phyloP scores from a whole-genome alignment of 2,888 invertebrate species.

The Acleris emargana region DNA sequence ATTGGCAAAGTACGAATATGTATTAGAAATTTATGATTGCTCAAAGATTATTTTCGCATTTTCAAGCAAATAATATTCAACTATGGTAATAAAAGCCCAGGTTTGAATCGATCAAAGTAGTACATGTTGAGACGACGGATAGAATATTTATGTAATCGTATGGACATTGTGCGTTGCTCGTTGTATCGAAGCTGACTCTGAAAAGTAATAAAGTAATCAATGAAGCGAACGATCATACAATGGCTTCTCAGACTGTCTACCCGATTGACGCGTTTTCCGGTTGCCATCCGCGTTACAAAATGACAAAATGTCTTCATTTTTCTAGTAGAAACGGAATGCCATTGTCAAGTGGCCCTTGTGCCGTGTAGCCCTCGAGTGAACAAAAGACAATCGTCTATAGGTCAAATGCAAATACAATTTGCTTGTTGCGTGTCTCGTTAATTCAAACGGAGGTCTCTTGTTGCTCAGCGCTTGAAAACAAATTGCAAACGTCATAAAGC shows the following conservation, averaged over 20 bases:
- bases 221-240: constrained; percentile 31
- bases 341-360: constrained; percentile 38
- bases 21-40: constrained; percentile 27
- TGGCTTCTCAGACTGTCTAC: constrained; percentile 34
- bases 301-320: constrained; percentile 33
- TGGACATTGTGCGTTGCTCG: constrained; percentile 19
- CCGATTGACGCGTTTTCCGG: constrained; percentile 27
- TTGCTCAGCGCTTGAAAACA: constrained; percentile 63
- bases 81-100: constrained; percentile 12
- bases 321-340: constrained; percentile 41
- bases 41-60: constrained; percentile 8
- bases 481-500: constrained; percentile 72
- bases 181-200: constrained; percentile 23
- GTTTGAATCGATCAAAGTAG: constrained; percentile 29
- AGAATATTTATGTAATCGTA: constrained; percentile 21
- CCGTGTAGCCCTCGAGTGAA: constrained; percentile 41
- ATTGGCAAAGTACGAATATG: constrained; percentile 2
- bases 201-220: constrained; percentile 36
- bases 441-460: constrained; percentile 60
- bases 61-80: constrained; percentile 19
- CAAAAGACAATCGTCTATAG: constrained; percentile 66
- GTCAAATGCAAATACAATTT: constrained; percentile 78
- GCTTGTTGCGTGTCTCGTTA: constrained; percentile 70
- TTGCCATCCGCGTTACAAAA: constrained; percentile 32
- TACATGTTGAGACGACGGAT: constrained; percentile 16